Percentiles rank a stretch among this genome's conserved stretches.
These are phyloP conservation scores for Tangachromis dhanisi DNA, from an alignment of 2,113 vertebrate genomes.

Conservation along the genomic window DNA sequence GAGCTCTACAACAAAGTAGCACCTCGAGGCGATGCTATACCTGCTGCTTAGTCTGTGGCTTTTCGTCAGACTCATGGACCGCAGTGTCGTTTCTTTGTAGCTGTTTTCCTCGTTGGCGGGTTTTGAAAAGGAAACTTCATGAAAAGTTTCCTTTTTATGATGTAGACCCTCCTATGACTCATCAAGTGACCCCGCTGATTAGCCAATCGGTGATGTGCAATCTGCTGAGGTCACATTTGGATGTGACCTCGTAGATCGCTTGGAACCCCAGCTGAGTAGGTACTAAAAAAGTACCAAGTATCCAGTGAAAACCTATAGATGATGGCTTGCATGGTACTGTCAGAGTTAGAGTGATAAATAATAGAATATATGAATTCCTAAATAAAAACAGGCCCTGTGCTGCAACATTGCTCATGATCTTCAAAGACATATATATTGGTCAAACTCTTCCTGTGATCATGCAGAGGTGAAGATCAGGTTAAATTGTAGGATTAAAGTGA, in stretches of 20 bases:
- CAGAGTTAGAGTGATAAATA: background rate
- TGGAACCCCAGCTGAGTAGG: background rate
- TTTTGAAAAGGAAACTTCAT: background rate
- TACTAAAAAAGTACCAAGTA: background rate
- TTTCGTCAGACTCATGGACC: background rate
- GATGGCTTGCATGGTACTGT: background rate
- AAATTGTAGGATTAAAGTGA: background rate
- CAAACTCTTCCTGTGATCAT: background rate
- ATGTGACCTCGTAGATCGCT: background rate
- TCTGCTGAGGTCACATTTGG: background rate
- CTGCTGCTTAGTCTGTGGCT: background rate
- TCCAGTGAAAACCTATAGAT: background rate
- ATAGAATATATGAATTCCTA: background rate
- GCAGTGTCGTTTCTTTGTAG: background rate
- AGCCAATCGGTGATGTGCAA: background rate
- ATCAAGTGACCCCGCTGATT: background rate
- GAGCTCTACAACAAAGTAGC: background rate
- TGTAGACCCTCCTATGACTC: background rate
- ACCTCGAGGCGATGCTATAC: background rate
- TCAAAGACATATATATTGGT: background rate
- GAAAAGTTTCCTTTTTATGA: background rate
- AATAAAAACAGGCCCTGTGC: background rate
- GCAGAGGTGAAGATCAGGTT: background rate
- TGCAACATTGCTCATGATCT: background rate
- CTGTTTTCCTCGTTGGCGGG: accelerated